Conservation (phyloP, 2,888 invertebrate genomes). For the Pomacea canaliculata region DNA sequence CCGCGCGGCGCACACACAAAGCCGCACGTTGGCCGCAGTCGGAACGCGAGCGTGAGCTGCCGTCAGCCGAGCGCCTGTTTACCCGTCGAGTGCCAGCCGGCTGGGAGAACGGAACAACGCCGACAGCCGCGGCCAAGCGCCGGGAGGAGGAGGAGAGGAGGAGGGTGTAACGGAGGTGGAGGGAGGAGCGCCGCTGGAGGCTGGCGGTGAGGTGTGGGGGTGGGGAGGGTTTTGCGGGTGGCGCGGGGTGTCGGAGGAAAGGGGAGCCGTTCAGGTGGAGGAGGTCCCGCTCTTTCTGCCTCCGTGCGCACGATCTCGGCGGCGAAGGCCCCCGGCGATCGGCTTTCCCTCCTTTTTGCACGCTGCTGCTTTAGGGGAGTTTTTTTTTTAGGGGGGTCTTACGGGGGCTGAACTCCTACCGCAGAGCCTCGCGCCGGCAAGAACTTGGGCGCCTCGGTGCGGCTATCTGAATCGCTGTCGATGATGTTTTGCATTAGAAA, state of each 20-base stretch:
- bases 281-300: constrained; percentile 4
- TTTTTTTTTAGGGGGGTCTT: too few species aligned
- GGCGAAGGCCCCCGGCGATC: too few species aligned
- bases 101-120: constrained; percentile 22
- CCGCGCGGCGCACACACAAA: constrained; percentile 15
- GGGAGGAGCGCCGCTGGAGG: neutral
- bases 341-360: too few species aligned
- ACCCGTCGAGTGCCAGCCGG: constrained; percentile 24
- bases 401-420: too few species aligned
- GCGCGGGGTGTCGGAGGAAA: neutral
- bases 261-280: neutral
- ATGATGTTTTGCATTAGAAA: too few species aligned
- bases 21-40: constrained; percentile 3
- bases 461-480: too few species aligned
- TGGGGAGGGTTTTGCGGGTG: neutral
- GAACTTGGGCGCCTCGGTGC: too few species aligned
- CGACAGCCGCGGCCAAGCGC: constrained; percentile 9
- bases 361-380: too few species aligned
- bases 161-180: neutral
- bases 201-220: neutral
- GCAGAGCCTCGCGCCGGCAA: too few species aligned
- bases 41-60: constrained; percentile 12
- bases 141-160: neutral
- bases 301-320: too few species aligned
- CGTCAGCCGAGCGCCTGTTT: constrained; percentile 19